Evolutionary conservation across 2,888 invertebrate genomes (phyloP), one percentile per base, ranked within the genome.

Genomic region (Drosophila yooni): DNA sequence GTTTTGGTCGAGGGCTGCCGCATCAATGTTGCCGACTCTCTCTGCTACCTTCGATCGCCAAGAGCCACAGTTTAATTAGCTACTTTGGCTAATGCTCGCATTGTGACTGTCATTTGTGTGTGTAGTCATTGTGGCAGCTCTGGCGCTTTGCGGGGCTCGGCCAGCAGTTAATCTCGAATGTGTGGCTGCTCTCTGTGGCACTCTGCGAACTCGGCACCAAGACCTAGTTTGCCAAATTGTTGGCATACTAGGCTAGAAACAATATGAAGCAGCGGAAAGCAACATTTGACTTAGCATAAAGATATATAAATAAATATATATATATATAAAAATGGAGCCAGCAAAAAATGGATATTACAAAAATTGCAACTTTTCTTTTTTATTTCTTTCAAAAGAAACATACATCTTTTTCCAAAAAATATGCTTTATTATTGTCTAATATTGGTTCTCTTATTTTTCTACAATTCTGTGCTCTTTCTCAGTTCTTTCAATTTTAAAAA

Each of bases 1-100:
- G n/a, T 43, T 21, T 21, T 21, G 43, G 34, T 48, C 8, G 59
- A 81, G 57, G 6, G 13, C 3, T 8, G 43, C 25, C 83, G 77
- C 25, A 52, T 71, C n/a, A 50, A 66, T 57, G 13, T 27, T 13
- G 58, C 75, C 40, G 70, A 52, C 57, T 18, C 34, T 0, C 33
- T 70, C 21, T 43, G 43, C 2, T 75, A 79, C 34, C 38, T 70
- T 7, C 33, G 15, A 36, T 10, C 27, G 48, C 10, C 8, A 11
- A 1, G 40, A 27, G 2, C 25, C 50, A 13, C 15, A 15, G 5
- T 43, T 59, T 15, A 64, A 48, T 13, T 29, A 38, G 18, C 10
- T 61, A 34, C 13, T 65, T 10, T 34, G 25, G 21, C 10, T 27
- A 3, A 15, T 51, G 40, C 15, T 75, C 4, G 27, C 25, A 1